phyloP scores from a whole-genome alignment of 2,888 invertebrate genomes.

The Coelopa pilipes region DNA sequence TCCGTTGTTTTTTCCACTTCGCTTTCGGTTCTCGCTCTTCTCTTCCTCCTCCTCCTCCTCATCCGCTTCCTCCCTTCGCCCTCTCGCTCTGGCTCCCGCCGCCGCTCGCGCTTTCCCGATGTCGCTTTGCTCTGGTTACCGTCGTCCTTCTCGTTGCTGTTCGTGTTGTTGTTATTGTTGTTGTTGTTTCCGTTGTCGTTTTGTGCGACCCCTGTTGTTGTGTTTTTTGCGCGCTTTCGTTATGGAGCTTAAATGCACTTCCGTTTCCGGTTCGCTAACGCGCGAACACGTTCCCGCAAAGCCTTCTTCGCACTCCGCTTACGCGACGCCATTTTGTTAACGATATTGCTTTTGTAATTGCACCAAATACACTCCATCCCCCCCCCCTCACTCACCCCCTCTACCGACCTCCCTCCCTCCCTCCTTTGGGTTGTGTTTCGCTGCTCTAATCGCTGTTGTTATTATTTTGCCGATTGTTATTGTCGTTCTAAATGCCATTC shows the following conservation, averaged over 20 bases:
- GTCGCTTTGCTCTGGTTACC: neutral
- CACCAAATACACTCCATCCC: neutral
- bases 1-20: too few relatives aligned
- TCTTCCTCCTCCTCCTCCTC: too few relatives aligned
- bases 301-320: too few relatives aligned
- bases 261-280: slow-evolving; percentile 38
- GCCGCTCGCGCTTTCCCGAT: too few relatives aligned
- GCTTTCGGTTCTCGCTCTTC: too few relatives aligned
- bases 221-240: slow-evolving; percentile 4
- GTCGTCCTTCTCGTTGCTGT: neutral
- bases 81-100: too few relatives aligned
- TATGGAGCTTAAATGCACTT: slow-evolving; percentile 40
- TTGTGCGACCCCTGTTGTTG: slow-evolving; percentile 14
- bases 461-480: too few relatives aligned
- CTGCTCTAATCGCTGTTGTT: neutral
- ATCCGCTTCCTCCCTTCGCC: too few relatives aligned
- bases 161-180: neutral
- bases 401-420: too few relatives aligned
- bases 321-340: neutral
- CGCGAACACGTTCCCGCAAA: slow-evolving; percentile 8
- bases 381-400: too few relatives aligned
- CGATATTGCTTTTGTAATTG: neutral
- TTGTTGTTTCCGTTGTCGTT: slow-evolving; percentile 23
- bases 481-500: too few relatives aligned
- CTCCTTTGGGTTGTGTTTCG: slow-evolving; percentile 6